A percentile compares a stretch with the other conserved stretches of the same genome.
Conservation (phyloP, 1,140 invertebrate genomes). For the Ips typographus region DNA sequence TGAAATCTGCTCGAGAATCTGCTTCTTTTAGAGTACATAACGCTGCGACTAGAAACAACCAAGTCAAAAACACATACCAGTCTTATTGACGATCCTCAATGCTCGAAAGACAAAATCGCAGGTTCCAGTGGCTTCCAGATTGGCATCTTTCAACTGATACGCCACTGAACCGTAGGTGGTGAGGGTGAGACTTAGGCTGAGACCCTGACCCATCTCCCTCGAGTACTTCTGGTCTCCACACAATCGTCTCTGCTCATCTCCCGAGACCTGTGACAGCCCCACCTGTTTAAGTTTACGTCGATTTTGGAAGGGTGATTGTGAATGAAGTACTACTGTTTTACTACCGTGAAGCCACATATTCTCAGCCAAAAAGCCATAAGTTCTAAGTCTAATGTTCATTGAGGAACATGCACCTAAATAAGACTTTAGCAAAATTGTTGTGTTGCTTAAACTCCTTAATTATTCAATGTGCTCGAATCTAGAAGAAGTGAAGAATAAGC, state of each 20-base stretch:
- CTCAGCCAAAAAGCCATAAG: background rate
- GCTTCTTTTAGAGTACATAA: too few species aligned
- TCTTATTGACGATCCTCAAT: constrained; percentile 72
- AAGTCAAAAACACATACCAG: constrained; percentile 58
- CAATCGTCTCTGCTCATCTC: constrained; percentile 69
- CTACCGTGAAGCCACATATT: background rate
- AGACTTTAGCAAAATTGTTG: too few species aligned
- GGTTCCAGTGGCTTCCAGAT: constrained; percentile 72
- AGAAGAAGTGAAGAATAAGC: too few species aligned
- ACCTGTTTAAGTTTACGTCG: constrained; percentile 43
- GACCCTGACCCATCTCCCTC: constrained; percentile 44
- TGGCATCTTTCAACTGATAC: constrained; percentile 79
- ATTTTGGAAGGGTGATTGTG: constrained; percentile 25
- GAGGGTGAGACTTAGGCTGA: constrained; percentile 60
- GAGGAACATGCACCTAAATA: too few species aligned
- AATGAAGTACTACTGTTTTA: background rate
- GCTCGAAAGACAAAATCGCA: constrained; percentile 77
- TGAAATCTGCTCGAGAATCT: background rate
- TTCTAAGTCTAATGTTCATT: too few species aligned
- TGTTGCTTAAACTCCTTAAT: too few species aligned
- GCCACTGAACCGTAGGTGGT: constrained; percentile 75
- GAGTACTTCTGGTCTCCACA: constrained; percentile 59
- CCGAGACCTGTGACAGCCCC: constrained; percentile 63
- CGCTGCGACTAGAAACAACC: background rate
- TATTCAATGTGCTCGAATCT: too few species aligned